Base-by-base conservation (phyloP, 2,113 vertebrate species). In the Mus pahari region DNA sequence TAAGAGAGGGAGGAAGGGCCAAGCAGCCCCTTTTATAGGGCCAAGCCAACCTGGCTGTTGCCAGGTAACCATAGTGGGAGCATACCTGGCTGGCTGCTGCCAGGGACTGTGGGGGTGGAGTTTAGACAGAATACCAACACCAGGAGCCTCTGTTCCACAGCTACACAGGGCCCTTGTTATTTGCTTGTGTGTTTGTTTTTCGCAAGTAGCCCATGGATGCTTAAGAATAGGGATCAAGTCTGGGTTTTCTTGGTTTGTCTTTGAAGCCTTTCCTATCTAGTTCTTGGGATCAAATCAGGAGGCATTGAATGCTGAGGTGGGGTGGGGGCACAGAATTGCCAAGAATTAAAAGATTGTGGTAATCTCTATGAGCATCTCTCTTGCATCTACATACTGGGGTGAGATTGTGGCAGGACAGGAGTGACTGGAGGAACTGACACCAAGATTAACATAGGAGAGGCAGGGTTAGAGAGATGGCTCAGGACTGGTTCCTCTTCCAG, bases 301-400 rank as follows among this genome's bases (percentile, higher is more conserved):
- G 45, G n/a, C 36, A 11, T 9, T 68, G 48, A 12, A 7, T 12
- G 13, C 19, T 1, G 7, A 33, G 42, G 36, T 39, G 17, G 70
- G 70, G 4, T 2, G 16, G 7, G 75, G 39, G 28, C 13, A 8
- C 39, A 45, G 39, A 42, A 1, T 39, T 64, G 48, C 58, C 50
- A 4, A 31, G 24, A 79, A 36, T 48, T 1, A 31, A 39, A 14
- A n/a, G 45, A 58, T 13, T 36, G 55, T n/a, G 20, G 62, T 48
- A n/a, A 33, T 36, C 6, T 39, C 4, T 33, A 0, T 0, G 7
- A 36, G 31, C 13, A 73, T 17, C 50, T 68, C 53, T 36, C 26
- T 55, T 0, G 3, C 13, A 45, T 55, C 68, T 60, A 0, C 1
- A 3, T 4, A 2, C 4, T 0, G 9, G 68, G 24, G n/a, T 26